Evolutionary conservation across 2,888 invertebrate genomes (phyloP), one percentile per base, ranked within the genome.

Genomic region (Leptinotarsa peninsularis): DNA sequence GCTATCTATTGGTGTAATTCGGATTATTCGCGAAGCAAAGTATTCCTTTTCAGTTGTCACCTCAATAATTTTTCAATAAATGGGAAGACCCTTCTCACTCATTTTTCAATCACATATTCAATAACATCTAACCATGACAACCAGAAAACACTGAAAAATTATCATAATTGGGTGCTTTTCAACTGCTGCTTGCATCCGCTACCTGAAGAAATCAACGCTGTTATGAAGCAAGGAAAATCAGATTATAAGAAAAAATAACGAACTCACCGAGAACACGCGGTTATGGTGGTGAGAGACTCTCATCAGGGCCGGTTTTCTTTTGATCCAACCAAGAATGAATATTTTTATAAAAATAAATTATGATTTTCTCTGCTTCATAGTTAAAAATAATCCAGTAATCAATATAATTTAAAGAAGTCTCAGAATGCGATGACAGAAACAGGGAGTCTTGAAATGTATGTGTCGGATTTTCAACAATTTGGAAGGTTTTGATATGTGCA

Each of bases 211-310:
- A 21, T 21, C 74, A 77, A 73, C 71, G 67, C 76, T 76, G 73
- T 79, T 79, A 76, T 66, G 67, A 27, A 73, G 79, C 75, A 75
- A 78, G 71, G 76, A 54, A 79, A 79, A 79, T 74, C 75, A 73
- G 79, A 75, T 77, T 76, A 78, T 71, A 72, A 72, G 73, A 79
- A 77, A 81, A 80, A 81, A 79, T 79, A 21, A 78, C 79, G 78
- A 75, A 79, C 74, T 81, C 77, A 69, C 73, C 73, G 74, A 79
- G 76, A 66, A 75, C 78, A 75, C 68, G 72, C 77, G 78, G 76
- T 81, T 79, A 79, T 77, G 79, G 76, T 73, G 79, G 76, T 79
- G 81, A 80, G 81, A 82, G 81, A 56, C 23, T 74, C 67, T 68
- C 18, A 54, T 15, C 78, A 79, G 78, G 23, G 73, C 4, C 54